Conservation (phyloP, 2,797 vertebrate genomes). For the Phataginus tetradactyla region DNA sequence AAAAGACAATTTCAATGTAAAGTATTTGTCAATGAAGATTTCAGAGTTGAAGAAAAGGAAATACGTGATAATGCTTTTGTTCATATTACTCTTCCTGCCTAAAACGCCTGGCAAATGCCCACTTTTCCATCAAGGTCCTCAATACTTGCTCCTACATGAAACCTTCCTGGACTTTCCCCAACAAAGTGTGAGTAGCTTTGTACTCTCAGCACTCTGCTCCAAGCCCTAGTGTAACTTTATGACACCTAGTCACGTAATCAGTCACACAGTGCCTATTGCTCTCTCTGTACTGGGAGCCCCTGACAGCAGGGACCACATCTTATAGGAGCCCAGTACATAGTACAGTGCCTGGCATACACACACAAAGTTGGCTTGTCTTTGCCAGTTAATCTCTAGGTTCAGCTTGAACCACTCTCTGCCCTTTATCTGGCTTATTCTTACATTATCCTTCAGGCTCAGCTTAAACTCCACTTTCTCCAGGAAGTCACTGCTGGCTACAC, state of each 20-base stretch:
- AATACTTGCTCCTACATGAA: not conserved
- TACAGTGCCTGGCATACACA: not conserved
- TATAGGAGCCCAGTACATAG: not conserved
- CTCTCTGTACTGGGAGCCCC: not conserved
- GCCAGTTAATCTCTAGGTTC: not conserved
- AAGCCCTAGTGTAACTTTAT: not conserved
- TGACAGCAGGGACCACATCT: not conserved
- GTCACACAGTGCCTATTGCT: not conserved
- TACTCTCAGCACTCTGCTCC: not conserved
- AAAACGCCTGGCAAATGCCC: not conserved
- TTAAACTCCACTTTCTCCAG: not conserved
- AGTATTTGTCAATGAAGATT: not conserved
- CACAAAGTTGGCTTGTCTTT: not conserved
- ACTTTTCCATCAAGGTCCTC: not conserved
- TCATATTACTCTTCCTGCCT: not conserved
- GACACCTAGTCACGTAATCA: not conserved
- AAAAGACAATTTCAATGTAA: not conserved
- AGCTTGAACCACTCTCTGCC: not conserved
- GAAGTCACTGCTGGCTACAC: not conserved
- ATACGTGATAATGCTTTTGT: not conserved
- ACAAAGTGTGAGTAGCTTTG: not conserved
- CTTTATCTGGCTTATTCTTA: not conserved
- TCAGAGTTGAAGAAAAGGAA: constrained; percentile 3
- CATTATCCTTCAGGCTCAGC: not conserved
- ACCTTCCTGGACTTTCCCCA: not conserved